Percentiles rank a stretch among this genome's conserved stretches.
phyloP scores from a whole-genome alignment of 92 coral and sea anemone genomes.

The Plumapathes pennacea region DNA sequence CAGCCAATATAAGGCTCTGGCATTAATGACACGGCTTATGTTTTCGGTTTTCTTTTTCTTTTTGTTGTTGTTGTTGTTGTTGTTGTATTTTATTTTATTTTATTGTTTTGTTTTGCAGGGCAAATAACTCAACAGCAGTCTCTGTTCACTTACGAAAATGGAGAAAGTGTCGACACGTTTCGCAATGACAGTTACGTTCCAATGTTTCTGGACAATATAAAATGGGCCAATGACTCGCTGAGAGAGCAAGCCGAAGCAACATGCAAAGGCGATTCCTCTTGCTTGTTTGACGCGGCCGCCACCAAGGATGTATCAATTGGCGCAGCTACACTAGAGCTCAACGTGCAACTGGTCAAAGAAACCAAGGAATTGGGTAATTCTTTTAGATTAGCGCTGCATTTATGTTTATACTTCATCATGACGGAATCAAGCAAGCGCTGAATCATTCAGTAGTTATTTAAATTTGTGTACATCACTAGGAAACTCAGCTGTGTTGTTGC shows the following conservation, averaged over 20 bases:
- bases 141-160: constrained; percentile 18
- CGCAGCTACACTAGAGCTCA: constrained; percentile 9
- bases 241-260: constrained; percentile 17
- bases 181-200: constrained; percentile 30
- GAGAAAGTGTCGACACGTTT: constrained; percentile 1
- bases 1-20: neutral
- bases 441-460: no score
- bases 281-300: constrained; percentile 63
- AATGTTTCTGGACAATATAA: constrained; percentile 43
- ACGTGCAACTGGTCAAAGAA: constrained; percentile 28
- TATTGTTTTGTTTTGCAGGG: constrained; percentile 32
- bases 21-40: neutral
- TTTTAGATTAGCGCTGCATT: no score
- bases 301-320: constrained; percentile 51
- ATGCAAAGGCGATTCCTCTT: constrained; percentile 41
- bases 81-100: neutral
- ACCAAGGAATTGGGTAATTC: constrained; percentile 21
- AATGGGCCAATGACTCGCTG: constrained; percentile 12
- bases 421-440: no score
- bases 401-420: no score
- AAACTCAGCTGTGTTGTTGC: no score
- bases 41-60: neutral
- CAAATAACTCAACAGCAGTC: constrained; percentile 14
- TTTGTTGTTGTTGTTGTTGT: neutral
- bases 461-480: no score